Conservation (phyloP, 2,888 invertebrate species). For the Diadegma fenestrale region DNA sequence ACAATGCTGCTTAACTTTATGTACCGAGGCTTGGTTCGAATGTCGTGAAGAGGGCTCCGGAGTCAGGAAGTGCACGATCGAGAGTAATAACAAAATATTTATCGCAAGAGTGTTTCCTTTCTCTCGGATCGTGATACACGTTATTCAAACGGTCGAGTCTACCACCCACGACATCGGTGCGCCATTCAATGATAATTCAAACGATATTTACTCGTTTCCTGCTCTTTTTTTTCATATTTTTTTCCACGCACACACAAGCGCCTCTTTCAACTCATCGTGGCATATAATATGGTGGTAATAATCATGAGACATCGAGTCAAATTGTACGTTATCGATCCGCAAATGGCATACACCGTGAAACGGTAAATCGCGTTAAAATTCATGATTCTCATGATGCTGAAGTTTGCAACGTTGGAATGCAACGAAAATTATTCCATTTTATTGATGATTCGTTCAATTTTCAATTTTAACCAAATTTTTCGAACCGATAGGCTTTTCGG, state of each 20-base stretch:
- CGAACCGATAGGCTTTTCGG: no score
- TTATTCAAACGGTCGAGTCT: conserved; percentile 52
- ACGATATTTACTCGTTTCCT: conserved; percentile 44
- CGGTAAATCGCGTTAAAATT: neutral
- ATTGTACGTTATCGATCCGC: conserved; percentile 42
- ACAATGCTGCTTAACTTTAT: conserved; percentile 21
- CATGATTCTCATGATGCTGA: no score
- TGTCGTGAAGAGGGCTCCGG: conserved; percentile 34
- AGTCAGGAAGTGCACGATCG: conserved; percentile 57
- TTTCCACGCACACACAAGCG: neutral
- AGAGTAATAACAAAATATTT: conserved; percentile 63
- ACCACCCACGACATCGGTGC: conserved; percentile 57
- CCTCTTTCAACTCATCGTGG: conserved; percentile 19
- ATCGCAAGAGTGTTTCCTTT: conserved; percentile 58
- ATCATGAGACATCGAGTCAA: conserved; percentile 34
- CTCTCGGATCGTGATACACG: conserved; percentile 40
- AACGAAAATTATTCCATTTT: no score
- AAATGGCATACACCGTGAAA: conserved; percentile 34
- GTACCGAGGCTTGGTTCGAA: neutral
- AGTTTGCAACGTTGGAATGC: no score
- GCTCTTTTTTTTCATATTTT: conserved; percentile 19
- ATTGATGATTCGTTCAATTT: no score
- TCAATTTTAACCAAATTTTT: no score
- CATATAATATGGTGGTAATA: conserved; percentile 28
- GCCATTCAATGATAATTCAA: conserved; percentile 61